Base-by-base conservation (phyloP, 2,888 invertebrate genomes). In the Blastobasis adustella region DNA sequence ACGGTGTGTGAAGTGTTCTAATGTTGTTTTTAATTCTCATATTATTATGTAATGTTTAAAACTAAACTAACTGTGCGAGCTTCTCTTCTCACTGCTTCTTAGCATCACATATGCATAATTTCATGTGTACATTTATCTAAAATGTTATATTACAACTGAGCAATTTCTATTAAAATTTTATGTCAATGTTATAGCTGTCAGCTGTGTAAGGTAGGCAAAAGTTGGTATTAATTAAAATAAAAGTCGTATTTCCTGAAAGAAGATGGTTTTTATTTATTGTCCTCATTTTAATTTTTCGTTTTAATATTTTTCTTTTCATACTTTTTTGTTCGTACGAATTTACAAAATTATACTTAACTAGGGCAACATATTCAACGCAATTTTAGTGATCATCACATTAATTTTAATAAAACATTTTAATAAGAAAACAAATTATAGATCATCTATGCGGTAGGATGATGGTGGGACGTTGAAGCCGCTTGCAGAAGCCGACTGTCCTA, bases 381-480 rank as follows among this genome's bases (percentile, higher is more conserved):
- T 43, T 10, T 43, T 47, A 47, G 36, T 41, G 9, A 36, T n/a
- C 42, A 49, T 10, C 57, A 56, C 57, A 57, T 51, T 54, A 61
- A 60, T 65, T 58, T 53, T 55, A 62, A 62, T 67, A 66, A 71
- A 66, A 63, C 23, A 61, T 58, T 57, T 50, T 59, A 59, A 55
- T 59, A 59, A 51, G 56, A 66, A 69, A 71, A 70, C 61, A 67
- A 66, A 54, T 58, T 56, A 73, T 73, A 76, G 65, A 74, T 69
- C 64, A 66, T 79, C 69, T 76, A 23, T 23, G 65, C 79, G 81
- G 80, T 79, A 76, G 79, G 79, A 66, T 59, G 65, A 57, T 76
- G 80, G 80, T 81, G 81, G 81, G 80, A 61, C 60, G 46, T 59
- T 59, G 59, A 53, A 49, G 51, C 48, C 54, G 53, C 54, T 50